Evolutionary conservation across 2,113 vertebrate species (phyloP).

Genomic region (Spheniscus mendiculus): DNA sequence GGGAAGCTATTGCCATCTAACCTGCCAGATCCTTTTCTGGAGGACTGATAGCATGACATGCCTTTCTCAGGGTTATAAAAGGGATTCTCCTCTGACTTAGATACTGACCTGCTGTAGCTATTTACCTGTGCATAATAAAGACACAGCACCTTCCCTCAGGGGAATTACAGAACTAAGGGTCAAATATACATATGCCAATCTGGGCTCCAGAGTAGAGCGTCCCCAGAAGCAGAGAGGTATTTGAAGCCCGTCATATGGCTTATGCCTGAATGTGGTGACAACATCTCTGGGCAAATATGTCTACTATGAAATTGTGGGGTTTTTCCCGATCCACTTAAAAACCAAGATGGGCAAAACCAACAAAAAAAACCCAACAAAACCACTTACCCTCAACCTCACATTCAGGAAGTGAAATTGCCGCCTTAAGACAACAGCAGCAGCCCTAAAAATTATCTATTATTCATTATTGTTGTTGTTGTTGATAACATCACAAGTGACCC

Average conservation of each 20-base stretch:
- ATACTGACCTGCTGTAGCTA: neutral
- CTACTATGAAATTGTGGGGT: rapidly evolving
- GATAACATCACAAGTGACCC: neutral
- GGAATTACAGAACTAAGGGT: neutral
- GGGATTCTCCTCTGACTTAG: neutral
- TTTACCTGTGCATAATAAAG: neutral
- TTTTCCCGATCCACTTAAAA: neutral
- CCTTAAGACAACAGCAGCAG: neutral
- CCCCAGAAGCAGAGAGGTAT: neutral
- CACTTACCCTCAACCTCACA: neutral
- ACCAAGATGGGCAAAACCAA: neutral
- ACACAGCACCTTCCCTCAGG: neutral
- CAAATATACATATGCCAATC: neutral
- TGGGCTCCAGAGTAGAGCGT: neutral
- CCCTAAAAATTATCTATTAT: neutral
- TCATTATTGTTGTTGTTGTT: neutral
- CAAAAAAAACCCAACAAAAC: neutral
- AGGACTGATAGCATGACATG: neutral
- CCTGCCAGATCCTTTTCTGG: neutral
- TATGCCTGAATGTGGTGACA: neutral
- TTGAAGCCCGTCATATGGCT: neutral
- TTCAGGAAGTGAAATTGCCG: neutral
- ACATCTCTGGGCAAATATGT: neutral
- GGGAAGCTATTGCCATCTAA: neutral
- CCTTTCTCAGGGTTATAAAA: neutral